Conservation (phyloP, 2,888 invertebrate genomes). For the Nesidiocoris tenuis region DNA sequence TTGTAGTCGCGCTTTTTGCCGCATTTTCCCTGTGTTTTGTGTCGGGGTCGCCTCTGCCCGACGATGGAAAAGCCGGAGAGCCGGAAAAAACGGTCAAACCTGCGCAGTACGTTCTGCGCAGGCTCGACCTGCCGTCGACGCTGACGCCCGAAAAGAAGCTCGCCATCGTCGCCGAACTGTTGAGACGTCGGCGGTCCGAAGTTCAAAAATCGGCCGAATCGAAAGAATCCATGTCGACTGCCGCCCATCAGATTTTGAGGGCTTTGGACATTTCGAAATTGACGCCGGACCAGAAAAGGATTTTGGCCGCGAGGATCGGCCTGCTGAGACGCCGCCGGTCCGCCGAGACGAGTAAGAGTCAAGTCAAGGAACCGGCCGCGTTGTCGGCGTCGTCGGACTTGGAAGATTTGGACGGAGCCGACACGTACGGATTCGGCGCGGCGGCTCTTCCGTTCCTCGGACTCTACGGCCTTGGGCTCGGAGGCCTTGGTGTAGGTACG, state of each 20-base stretch:
- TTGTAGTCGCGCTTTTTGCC: constrained; percentile 1
- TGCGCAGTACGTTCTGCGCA: not conserved
- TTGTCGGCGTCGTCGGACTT: not conserved
- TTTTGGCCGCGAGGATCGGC: constrained; percentile 21
- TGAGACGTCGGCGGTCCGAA: not conserved
- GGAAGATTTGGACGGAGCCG: constrained; percentile 14
- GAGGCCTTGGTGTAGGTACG: constrained; percentile 36
- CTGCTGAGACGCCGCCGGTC: constrained; percentile 21
- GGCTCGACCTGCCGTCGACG: not conserved
- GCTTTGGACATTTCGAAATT: constrained; percentile 13
- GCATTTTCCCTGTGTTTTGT: not conserved
- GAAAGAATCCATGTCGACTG: not conserved
- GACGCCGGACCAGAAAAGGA: constrained; percentile 15
- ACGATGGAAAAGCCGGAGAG: not conserved
- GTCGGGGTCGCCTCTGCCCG: not conserved
- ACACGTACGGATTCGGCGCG: constrained; percentile 20
- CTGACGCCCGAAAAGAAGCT: not conserved
- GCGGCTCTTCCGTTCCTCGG: constrained; percentile 25
- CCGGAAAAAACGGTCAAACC: not conserved
- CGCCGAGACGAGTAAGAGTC: not conserved
- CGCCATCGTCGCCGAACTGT: not conserved
- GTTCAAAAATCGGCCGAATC: not conserved
- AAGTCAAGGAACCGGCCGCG: not conserved
- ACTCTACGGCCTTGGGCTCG: constrained; percentile 26
- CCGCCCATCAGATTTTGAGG: not conserved